Evolutionary conservation across 2,888 invertebrate genomes (phyloP).

Genomic region (Monoplex corrugatus): DNA sequence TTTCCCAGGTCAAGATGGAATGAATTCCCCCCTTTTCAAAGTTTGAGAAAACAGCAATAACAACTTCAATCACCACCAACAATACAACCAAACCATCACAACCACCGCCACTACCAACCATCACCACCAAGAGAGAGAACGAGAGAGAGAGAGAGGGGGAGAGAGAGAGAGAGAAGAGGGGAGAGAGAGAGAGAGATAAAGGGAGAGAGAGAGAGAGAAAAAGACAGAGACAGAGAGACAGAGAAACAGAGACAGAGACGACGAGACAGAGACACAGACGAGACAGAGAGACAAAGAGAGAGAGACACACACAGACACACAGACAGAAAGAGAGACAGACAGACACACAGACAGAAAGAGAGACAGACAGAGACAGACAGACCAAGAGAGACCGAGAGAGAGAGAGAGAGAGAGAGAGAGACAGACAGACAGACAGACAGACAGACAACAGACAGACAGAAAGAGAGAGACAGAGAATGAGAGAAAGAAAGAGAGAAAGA

Average conservation of each 20-base stretch:
- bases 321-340: no score
- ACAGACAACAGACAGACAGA: neutral
- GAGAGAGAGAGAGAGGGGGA: no score
- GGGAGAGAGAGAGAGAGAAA: conserved; percentile 16
- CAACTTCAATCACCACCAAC: no score
- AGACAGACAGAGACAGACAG: no score
- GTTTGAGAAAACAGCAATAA: no score
- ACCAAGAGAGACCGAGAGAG: conserved; percentile 2
- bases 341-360: no score
- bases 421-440: neutral
- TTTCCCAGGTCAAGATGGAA: no score
- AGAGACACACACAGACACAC: neutral
- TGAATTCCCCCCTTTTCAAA: no score
- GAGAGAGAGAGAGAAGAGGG: neutral
- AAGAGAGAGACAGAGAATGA: neutral
- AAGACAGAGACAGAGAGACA: neutral
- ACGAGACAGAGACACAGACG: neutral
- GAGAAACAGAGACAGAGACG: no score
- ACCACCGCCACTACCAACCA: no score
- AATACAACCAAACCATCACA: no score
- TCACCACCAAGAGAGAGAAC: no score
- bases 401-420: neutral
- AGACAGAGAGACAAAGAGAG: neutral
- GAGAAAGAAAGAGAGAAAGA: neutral
- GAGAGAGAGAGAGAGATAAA: conserved; percentile 7